Percentiles rank a stretch among this genome's conserved stretches.
Evolutionary conservation across 2,888 invertebrate genomes (phyloP).

Genomic region (Sinelater perroti): DNA sequence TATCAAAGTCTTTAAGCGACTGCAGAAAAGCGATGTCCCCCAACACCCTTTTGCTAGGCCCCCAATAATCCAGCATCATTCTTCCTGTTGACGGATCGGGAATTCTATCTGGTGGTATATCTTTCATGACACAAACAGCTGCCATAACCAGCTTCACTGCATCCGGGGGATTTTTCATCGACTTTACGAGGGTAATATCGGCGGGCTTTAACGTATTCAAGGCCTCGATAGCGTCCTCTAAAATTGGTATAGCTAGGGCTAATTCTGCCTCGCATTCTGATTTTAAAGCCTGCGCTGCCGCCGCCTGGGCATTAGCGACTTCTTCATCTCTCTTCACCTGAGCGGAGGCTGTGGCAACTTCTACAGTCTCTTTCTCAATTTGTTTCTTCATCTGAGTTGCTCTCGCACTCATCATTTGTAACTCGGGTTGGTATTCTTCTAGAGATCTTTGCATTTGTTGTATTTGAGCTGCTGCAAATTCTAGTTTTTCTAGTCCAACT

Average conservation of each 20-base stretch:
- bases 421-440: slow-evolving; percentile 76
- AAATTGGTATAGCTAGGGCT: slow-evolving; percentile 84
- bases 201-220: slow-evolving; percentile 85
- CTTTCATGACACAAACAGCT: slow-evolving; percentile 90
- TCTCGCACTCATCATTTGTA: slow-evolving; percentile 76
- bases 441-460: slow-evolving; percentile 79
- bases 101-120: slow-evolving; percentile 78
- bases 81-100: slow-evolving; percentile 75
- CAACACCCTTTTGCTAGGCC: slow-evolving; percentile 81
- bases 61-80: slow-evolving; percentile 84
- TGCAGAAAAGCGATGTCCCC: slow-evolving; percentile 84
- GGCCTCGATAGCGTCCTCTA: slow-evolving; percentile 79
- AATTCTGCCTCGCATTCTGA: slow-evolving; percentile 93
- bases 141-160: slow-evolving; percentile 87
- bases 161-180: slow-evolving; percentile 88
- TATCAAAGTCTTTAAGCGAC: slow-evolving; percentile 80
- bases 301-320: slow-evolving; percentile 87
- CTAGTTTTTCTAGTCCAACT: slow-evolving; percentile 72
- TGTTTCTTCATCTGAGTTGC: slow-evolving; percentile 78
- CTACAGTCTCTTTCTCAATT: slow-evolving; percentile 78
- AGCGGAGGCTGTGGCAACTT: slow-evolving; percentile 80
- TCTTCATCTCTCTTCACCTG: slow-evolving; percentile 88
- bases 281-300: slow-evolving; percentile 83
- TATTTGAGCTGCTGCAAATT: slow-evolving; percentile 80
- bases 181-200: slow-evolving; percentile 86